phyloP scores from a whole-genome alignment of 2,888 invertebrate species.

The Entomobrya proxima region DNA sequence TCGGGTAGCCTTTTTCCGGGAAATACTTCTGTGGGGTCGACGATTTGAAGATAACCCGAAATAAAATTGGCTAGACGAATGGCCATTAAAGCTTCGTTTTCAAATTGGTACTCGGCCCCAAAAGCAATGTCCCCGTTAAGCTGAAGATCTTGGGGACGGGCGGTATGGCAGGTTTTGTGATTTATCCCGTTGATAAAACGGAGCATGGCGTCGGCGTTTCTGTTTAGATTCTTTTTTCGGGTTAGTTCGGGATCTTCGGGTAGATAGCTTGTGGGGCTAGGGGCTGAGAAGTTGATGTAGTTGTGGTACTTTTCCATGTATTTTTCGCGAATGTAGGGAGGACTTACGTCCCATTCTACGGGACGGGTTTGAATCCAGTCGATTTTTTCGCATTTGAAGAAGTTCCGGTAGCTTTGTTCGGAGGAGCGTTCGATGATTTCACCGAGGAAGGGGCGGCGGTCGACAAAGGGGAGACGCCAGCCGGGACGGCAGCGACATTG shows the following conservation, averaged over 20 bases:
- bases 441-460: slow-evolving; percentile 93
- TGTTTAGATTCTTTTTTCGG: slow-evolving; percentile 79
- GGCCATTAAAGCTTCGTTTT: slow-evolving; percentile 97
- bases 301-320: slow-evolving; percentile 86
- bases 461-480: slow-evolving; percentile 89
- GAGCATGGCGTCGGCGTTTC: slow-evolving; percentile 83
- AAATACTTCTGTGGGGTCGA: slow-evolving; percentile 92
- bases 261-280: slow-evolving; percentile 1
- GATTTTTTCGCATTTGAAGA: slow-evolving; percentile 91
- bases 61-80: slow-evolving; percentile 96
- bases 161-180: slow-evolving; percentile 81
- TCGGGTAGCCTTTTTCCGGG: slow-evolving; percentile 93
- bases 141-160: slow-evolving; percentile 84
- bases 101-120: slow-evolving; percentile 92
- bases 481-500: slow-evolving; percentile 95
- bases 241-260: slow-evolving; percentile 58
- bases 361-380: slow-evolving; percentile 94
- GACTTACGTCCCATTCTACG: slow-evolving; percentile 88
- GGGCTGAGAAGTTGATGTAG: slow-evolving; percentile 82
- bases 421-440: slow-evolving; percentile 96
- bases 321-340: slow-evolving; percentile 84
- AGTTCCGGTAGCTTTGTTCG: slow-evolving; percentile 90
- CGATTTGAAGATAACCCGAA: slow-evolving; percentile 94
- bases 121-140: slow-evolving; percentile 91
- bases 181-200: slow-evolving; percentile 87